Conservation (phyloP, 2,113 vertebrate genomes). For the Choloepus hoffmanni region DNA sequence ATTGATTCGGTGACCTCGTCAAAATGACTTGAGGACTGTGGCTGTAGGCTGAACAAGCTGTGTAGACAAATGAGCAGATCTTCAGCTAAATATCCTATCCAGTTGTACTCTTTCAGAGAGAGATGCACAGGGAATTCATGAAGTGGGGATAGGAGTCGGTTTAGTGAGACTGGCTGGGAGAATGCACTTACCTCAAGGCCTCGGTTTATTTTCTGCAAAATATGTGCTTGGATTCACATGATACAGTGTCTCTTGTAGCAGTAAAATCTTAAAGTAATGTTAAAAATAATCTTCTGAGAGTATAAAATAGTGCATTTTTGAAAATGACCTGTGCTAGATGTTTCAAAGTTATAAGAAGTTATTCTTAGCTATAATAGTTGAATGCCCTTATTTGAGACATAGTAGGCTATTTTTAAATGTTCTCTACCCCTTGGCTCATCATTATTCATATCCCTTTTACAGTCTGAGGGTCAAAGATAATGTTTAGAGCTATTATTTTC, state of each 20-base stretch:
- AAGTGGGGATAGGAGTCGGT: neutral
- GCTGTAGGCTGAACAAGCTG: neutral
- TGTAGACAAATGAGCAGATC: neutral
- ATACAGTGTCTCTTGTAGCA: neutral
- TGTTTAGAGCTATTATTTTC: slow-evolving; percentile 25
- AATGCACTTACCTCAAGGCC: neutral
- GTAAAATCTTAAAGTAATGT: neutral
- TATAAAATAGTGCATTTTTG: slow-evolving; percentile 31
- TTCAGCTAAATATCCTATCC: neutral
- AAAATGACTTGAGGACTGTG: neutral
- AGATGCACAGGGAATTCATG: neutral
- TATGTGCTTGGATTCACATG: neutral
- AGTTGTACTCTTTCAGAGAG: neutral
- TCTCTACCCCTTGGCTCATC: slow-evolving; percentile 27
- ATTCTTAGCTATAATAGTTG: slow-evolving; percentile 40
- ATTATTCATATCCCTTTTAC: slow-evolving; percentile 31
- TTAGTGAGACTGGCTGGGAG: neutral
- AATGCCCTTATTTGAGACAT: slow-evolving; percentile 1
- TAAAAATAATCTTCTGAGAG: neutral
- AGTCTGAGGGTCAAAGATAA: slow-evolving; percentile 32
- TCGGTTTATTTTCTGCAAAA: slow-evolving; percentile 12
- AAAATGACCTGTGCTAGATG: slow-evolving; percentile 22
- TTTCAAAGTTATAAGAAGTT: slow-evolving; percentile 53
- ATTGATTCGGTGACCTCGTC: slow-evolving; percentile 11
- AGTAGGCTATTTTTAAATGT: slow-evolving; percentile 69